Evolutionary conservation across 2,113 vertebrate genomes (phyloP), one percentile per base, ranked within the genome.

Genomic region (Nymphicus hollandicus): DNA sequence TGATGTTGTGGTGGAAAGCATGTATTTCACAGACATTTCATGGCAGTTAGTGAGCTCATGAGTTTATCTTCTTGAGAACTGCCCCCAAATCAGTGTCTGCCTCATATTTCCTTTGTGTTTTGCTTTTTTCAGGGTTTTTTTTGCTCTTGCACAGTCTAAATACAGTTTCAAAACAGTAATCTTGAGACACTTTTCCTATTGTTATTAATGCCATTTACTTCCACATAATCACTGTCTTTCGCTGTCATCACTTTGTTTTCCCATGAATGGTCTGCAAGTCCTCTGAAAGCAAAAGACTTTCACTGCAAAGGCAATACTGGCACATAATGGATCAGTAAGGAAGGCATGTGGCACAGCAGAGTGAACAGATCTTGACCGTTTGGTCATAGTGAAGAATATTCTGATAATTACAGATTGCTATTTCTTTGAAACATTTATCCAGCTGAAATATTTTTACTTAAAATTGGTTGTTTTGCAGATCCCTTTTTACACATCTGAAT

Each of bases 271-370:
- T 63, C 70, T 86, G 61, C 60, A 60, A 18, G 53, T 86, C 76
- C 43, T 89, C 84, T 76, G 72, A 44, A 71, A 95, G 72, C 35
- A 5, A 69, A 69, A 76, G 72, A 16, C 33, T 73, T 93, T 50
- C 33, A 31, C 74, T 64, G 79, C 53, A 73, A 53, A 73, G 50
- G 46, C 24, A 64, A 11, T 50, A 25, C 19, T 9, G 33, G 47
- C 53, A 35, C 68, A 65, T 76, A 50, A 49, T 50, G 50, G 53
- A 73, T 91, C 66, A 35, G n/a, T 93, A 85, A 89, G 71, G 47
- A 86, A 66, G 61, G 79, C 74, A 69, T 5, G 22, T 19, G 35
- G 19, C 39, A 17, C n/a, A 53, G 91, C 37, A 68, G 47, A 76
- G 53, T 17, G 71, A 77, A 39, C 14, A n/a, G 37, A 56, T 47